Evolutionary conservation across 1,140 invertebrate species (phyloP).

Genomic region (Zelostemma sp.): DNA sequence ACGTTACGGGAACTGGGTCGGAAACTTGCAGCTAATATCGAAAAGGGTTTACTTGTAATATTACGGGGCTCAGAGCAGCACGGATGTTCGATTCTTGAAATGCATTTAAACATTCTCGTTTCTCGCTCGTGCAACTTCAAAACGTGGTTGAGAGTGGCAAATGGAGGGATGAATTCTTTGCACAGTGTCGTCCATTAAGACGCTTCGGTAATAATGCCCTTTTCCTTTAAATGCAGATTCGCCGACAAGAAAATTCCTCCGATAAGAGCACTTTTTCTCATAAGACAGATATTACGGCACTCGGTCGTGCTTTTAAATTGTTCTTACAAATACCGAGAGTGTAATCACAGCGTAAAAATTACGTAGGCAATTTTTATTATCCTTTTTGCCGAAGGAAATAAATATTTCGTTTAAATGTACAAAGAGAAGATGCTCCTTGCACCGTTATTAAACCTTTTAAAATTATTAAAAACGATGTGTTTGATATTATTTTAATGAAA

Average conservation of each 20-base stretch:
- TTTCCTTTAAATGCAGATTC: slow-evolving; percentile 18
- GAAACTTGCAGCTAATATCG: neutral
- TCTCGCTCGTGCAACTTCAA: slow-evolving; percentile 10
- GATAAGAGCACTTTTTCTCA: slow-evolving; percentile 21
- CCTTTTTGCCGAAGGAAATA: too few relatives aligned
- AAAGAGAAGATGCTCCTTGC: too few relatives aligned
- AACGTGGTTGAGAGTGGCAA: slow-evolving; percentile 1
- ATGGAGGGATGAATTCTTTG: slow-evolving; percentile 18
- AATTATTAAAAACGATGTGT: slow-evolving; percentile 34
- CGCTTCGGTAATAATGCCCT: slow-evolving; percentile 23
- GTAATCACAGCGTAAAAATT: neutral
- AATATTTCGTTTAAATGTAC: slow-evolving; percentile 7
- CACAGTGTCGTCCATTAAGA: slow-evolving; percentile 31
- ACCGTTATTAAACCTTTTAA: too few relatives aligned
- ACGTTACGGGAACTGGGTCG: too few relatives aligned
- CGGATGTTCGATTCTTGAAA: slow-evolving; percentile 16
- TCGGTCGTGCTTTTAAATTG: neutral
- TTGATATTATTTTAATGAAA: slow-evolving; percentile 35
- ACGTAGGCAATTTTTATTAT: neutral
- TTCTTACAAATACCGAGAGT: neutral
- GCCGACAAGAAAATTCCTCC: slow-evolving; percentile 15
- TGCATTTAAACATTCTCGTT: slow-evolving; percentile 20
- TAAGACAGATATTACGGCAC: neutral
- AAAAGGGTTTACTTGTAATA: slow-evolving; percentile 19
- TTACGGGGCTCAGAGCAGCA: slow-evolving; percentile 12